phyloP scores from a whole-genome alignment of 2,888 invertebrate genomes.

The Cephus runcator region DNA sequence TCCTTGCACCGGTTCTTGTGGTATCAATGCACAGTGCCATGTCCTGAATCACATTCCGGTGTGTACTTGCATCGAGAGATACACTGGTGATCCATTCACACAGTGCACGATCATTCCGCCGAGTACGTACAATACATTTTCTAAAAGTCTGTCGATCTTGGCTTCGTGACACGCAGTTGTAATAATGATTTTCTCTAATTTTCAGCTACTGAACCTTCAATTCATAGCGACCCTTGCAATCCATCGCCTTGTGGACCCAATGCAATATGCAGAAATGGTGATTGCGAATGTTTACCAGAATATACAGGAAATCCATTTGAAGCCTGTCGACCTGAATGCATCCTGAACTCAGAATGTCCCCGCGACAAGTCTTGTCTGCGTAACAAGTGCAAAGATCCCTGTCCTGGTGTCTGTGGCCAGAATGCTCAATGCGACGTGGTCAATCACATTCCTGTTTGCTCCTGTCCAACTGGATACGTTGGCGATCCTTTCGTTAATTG shows the following conservation, averaged over 20 bases:
- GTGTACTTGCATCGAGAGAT: conserved; percentile 80
- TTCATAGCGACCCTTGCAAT: conserved; percentile 70
- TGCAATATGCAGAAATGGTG: conserved; percentile 77
- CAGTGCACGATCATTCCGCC: conserved; percentile 74
- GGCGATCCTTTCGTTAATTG: conserved; percentile 67
- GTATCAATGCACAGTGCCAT: conserved; percentile 81
- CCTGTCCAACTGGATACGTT: conserved; percentile 63
- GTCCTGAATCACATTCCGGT: conserved; percentile 85
- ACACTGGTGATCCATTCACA: conserved; percentile 84
- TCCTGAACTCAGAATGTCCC: conserved; percentile 82
- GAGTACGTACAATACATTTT: conserved; percentile 35
- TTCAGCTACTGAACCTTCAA: conserved; percentile 42
- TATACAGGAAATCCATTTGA: conserved; percentile 79
- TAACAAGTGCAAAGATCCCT: conserved; percentile 86
- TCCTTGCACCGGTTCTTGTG: conserved; percentile 86
- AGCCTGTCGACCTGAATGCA: conserved; percentile 85
- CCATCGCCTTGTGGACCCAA: conserved; percentile 82
- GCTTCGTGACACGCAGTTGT: neutral
- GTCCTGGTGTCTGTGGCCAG: conserved; percentile 82
- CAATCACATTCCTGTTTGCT: conserved; percentile 76
- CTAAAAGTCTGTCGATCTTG: neutral
- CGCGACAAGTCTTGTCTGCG: conserved; percentile 80
- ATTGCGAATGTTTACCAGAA: conserved; percentile 76
- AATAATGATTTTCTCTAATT: conserved; percentile 8
- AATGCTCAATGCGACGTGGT: conserved; percentile 82